Conservation (phyloP, 2,888 invertebrate genomes). For the Ornithoptera priamus region DNA sequence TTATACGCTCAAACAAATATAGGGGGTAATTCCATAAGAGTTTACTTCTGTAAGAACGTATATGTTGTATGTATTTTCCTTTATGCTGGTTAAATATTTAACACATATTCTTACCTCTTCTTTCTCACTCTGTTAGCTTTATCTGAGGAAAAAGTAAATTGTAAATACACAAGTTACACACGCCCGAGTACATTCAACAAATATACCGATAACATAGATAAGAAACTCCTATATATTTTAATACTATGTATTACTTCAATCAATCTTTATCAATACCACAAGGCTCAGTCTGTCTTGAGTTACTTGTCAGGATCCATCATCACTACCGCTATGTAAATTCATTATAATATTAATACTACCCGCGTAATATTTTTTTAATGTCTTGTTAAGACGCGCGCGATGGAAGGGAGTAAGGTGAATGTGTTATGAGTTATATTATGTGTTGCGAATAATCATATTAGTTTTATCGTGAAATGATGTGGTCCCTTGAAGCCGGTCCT, state of each 20-base stretch:
- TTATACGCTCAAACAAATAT: too few species aligned
- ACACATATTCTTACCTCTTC: background rate
- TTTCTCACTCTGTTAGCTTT: background rate
- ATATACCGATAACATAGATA: slow-evolving; percentile 71
- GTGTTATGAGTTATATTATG: slow-evolving; percentile 37
- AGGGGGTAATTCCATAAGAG: background rate
- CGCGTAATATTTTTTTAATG: slow-evolving; percentile 26
- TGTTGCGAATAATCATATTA: slow-evolving; percentile 49
- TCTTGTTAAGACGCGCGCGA: background rate
- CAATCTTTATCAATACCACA: slow-evolving; percentile 62
- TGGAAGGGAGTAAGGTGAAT: slow-evolving; percentile 16
- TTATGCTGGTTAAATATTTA: background rate
- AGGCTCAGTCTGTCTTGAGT: slow-evolving; percentile 42
- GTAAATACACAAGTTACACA: slow-evolving; percentile 34
- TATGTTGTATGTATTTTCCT: background rate
- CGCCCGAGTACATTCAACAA: slow-evolving; percentile 49
- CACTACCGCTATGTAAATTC: slow-evolving; percentile 4
- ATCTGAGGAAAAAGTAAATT: slow-evolving; percentile 14
- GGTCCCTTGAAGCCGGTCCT: slow-evolving; percentile 48
- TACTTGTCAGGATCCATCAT: slow-evolving; percentile 14
- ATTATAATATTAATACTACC: slow-evolving; percentile 33
- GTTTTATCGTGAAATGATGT: slow-evolving; percentile 46
- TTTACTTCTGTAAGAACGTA: background rate
- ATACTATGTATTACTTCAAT: slow-evolving; percentile 55
- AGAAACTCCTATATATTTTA: slow-evolving; percentile 49